These are phyloP conservation scores for Polymixis flavicincta DNA, from an alignment of 2,888 invertebrate species.

Conservation along the genomic window DNA sequence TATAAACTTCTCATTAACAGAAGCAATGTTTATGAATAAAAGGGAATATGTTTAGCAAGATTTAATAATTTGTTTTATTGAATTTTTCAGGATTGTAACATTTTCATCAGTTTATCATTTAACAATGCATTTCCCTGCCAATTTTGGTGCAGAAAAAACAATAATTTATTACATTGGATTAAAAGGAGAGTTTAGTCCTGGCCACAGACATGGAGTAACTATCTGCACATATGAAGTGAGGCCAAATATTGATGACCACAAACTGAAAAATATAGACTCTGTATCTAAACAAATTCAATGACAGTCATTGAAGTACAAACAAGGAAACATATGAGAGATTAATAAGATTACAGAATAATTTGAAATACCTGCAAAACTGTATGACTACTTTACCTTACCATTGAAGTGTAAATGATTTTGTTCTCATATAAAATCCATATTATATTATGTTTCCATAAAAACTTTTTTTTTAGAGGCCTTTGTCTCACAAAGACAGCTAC, in stretches of 20 bases:
- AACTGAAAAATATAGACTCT: constrained; percentile 92
- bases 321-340: constrained; percentile 1
- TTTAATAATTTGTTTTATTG: background rate
- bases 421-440: constrained; percentile 19
- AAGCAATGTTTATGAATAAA: no score
- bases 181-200: constrained; percentile 97
- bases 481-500: background rate
- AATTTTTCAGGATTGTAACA: constrained; percentile 95
- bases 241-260: constrained; percentile 96
- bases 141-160: constrained; percentile 96
- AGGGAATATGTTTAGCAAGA: background rate
- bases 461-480: background rate
- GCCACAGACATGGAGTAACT: constrained; percentile 96
- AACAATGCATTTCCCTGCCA: constrained; percentile 96
- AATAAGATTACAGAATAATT: constrained; percentile 7
- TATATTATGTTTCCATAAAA: background rate
- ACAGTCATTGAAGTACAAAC: constrained; percentile 35
- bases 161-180: constrained; percentile 98
- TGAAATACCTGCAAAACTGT: constrained; percentile 15
- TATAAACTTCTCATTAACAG: no score
- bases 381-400: constrained; percentile 1
- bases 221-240: constrained; percentile 97
- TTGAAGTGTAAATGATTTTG: constrained; percentile 42
- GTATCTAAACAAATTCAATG: constrained; percentile 91
- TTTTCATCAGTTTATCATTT: constrained; percentile 97